A percentile compares a stretch with the other conserved stretches of the same genome.
phyloP scores from a whole-genome alignment of 2,797 vertebrate genomes.

The Arctocebus calabarensis region DNA sequence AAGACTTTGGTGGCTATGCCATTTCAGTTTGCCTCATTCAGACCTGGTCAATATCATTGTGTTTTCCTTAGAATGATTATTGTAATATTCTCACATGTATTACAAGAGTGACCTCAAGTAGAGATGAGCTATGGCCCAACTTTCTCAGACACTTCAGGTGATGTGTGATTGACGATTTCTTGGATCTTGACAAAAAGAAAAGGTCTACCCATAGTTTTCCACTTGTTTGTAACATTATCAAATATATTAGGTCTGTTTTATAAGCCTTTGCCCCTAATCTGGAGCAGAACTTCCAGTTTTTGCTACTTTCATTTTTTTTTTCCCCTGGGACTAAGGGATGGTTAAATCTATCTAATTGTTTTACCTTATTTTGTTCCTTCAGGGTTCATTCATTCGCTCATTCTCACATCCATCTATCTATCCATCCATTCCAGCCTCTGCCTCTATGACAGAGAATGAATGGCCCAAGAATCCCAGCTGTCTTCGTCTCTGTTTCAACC shows the following conservation, averaged over 20 bases:
- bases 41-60: neutral
- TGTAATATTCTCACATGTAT: neutral
- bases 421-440: neutral
- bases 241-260: neutral
- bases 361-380: neutral
- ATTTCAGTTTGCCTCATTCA: slow-evolving; percentile 9
- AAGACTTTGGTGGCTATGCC: neutral
- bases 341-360: neutral
- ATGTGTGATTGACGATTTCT: neutral
- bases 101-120: neutral
- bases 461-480: neutral
- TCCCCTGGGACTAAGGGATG: neutral
- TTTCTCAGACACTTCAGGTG: slow-evolving; percentile 5
- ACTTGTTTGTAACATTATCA: neutral
- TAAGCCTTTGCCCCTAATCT: neutral
- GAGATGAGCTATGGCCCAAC: neutral
- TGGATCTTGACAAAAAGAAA: neutral
- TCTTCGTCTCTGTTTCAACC: neutral
- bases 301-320: neutral
- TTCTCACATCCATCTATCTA: neutral
- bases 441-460: neutral
- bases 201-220: neutral
- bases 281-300: neutral
- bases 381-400: neutral
- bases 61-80: neutral